These are phyloP conservation scores for Desmodus rotundus DNA, from an alignment of 2,113 vertebrate genomes.

Conservation along the genomic window DNA sequence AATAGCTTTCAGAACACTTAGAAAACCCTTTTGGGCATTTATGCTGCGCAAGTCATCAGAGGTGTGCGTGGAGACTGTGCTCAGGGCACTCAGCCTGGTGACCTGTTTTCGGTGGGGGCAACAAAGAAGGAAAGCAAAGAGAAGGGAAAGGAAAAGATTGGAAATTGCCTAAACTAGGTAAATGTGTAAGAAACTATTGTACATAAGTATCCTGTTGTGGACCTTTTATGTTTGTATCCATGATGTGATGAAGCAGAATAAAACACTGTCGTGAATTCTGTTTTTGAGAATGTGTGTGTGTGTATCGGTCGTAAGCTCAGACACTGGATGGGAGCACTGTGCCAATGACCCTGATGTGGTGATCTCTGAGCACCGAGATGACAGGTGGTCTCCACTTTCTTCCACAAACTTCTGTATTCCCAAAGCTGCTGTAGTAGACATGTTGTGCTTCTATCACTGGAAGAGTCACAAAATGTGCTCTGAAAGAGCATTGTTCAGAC, in stretches of 20 bases:
- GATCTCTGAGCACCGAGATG: background rate
- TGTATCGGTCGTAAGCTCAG: background rate
- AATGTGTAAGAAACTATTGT: background rate
- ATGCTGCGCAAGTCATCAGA: background rate
- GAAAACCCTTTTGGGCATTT: background rate
- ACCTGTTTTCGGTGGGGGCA: background rate
- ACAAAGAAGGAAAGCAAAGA: background rate
- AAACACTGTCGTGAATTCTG: background rate
- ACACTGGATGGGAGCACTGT: accelerated
- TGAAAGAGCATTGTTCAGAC: background rate
- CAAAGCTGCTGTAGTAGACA: background rate
- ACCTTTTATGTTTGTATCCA: background rate
- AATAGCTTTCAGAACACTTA: background rate
- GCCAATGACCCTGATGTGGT: background rate
- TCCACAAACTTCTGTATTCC: background rate
- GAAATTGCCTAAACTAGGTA: background rate
- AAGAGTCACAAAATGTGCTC: background rate
- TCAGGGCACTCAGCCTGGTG: background rate
- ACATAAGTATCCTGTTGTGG: background rate
- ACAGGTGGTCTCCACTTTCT: background rate
- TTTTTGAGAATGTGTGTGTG: background rate
- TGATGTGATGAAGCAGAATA: background rate
- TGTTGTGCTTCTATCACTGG: too few species aligned
- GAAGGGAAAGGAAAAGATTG: background rate
- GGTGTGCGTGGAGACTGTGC: background rate